Evolutionary conservation across 1,140 invertebrate genomes (phyloP), one percentile per base, ranked within the genome.

Genomic region (Chrysoperla carnea): DNA sequence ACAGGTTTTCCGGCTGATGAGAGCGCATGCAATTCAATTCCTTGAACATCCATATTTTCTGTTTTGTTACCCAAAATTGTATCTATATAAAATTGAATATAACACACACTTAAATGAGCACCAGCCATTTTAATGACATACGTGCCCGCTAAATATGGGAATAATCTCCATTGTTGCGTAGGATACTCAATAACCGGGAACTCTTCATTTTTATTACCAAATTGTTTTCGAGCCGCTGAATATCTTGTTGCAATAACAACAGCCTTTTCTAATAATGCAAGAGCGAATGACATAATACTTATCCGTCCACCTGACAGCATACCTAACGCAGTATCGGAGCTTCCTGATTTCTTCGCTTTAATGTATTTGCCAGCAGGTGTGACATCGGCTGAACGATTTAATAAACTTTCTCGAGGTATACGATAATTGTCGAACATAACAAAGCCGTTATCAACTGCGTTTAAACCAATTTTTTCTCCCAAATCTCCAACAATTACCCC

Each of bases 371-470:
- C 92, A 35, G 85, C 77, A 13, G 75, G 66, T 1, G 80, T 84
- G 5, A 97, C 84, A 64, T 94, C 84, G 7, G 85, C 84, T 9
- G 78, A 85, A 57, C 78, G 78, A 60, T 94, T 93, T 9, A 96
- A 66, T 8, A 96, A 64, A 62, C 76, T 77, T 55, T 77, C 75
- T 29, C 79, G 71, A 11, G 88, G 83, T 53, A 95, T 81, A 47
- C 73, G 63, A 60, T 89, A 90, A 49, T 92, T 76, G 44, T 87
- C 72, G 56, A 95, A 93, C 54, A 85, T 73, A 37, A 91, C 60
- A 57, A 92, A 92, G 9, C 84, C 89, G 68, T 94, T 94, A 54
- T 93, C 89, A 15, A 92, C 60, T 31, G 87, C 88, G 63, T 93
- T 88, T 1, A 89, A 63, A 31, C 81, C 86, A 36, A 82, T 67